Evolutionary conservation across 1,140 invertebrate species (phyloP).

Genomic region (Tachypleus tridentatus): DNA sequence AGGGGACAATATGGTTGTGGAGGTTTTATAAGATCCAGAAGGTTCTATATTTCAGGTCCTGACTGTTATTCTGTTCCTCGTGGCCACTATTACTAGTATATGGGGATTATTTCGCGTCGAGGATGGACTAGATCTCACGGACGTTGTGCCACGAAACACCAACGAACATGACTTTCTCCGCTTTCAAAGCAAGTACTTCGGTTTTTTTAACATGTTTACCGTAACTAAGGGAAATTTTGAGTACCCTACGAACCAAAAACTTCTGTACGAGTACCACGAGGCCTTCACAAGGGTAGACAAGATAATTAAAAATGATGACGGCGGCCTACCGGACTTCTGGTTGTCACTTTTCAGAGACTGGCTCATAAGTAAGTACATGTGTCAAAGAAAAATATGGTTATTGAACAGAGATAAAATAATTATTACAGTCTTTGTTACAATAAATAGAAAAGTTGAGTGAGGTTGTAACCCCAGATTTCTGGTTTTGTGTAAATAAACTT

Average conservation of each 20-base stretch:
- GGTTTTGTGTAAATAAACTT: too few species aligned
- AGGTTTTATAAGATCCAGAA: too few species aligned
- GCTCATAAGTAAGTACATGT: constrained; percentile 49
- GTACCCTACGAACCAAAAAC: constrained; percentile 85
- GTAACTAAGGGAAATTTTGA: constrained; percentile 93
- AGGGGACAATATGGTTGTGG: too few species aligned
- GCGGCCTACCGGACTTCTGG: constrained; percentile 84
- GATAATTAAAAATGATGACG: constrained; percentile 84
- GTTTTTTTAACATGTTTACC: constrained; percentile 94
- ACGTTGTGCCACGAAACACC: constrained; percentile 83
- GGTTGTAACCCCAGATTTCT: too few species aligned
- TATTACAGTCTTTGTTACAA: too few species aligned
- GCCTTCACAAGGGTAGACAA: constrained; percentile 80
- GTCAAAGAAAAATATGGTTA: too few species aligned
- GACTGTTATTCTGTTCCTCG: constrained; percentile 49
- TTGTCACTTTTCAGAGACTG: constrained; percentile 79
- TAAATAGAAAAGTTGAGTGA: too few species aligned
- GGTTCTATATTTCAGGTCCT: constrained; percentile 31
- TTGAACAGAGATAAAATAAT: too few species aligned
- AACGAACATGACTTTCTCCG: constrained; percentile 85
- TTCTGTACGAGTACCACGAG: constrained; percentile 86
- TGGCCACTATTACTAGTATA: constrained; percentile 45
- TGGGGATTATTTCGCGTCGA: constrained; percentile 51
- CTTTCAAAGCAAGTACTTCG: constrained; percentile 85
- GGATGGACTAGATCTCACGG: constrained; percentile 78